These are phyloP conservation scores for Myiozetetes cayanensis DNA, from an alignment of 2,113 vertebrate genomes.

Conservation along the genomic window DNA sequence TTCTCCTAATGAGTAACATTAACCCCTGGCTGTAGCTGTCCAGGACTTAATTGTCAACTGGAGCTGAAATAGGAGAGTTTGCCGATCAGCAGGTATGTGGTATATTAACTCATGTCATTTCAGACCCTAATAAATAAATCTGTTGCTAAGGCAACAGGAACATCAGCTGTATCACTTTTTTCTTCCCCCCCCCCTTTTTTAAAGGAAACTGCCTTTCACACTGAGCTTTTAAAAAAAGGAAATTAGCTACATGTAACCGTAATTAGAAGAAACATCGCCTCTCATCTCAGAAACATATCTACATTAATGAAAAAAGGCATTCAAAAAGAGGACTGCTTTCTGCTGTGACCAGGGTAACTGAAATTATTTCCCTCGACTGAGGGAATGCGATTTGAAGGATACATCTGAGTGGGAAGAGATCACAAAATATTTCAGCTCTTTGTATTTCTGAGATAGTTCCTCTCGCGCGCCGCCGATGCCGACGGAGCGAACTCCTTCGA, in stretches of 20 bases:
- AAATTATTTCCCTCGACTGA: slow-evolving; percentile 55
- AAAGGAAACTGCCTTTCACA: slow-evolving; percentile 78
- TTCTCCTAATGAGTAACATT: slow-evolving; percentile 99
- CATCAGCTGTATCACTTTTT: slow-evolving; percentile 77
- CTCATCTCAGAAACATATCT: slow-evolving; percentile 75
- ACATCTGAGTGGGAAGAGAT: slow-evolving; percentile 46
- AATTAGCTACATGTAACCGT: slow-evolving; percentile 81
- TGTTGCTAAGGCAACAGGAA: slow-evolving; percentile 86
- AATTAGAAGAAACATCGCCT: slow-evolving; percentile 85
- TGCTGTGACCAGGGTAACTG: slow-evolving; percentile 48
- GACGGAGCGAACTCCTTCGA: not conserved
- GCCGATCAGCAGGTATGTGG: slow-evolving; percentile 92
- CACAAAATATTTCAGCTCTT: slow-evolving; percentile 49
- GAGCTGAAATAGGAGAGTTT: slow-evolving; percentile 91
- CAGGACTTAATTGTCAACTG: slow-evolving; percentile 99
- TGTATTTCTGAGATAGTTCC: slow-evolving; percentile 42
- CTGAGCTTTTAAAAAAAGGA: slow-evolving; percentile 77
- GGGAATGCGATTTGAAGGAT: slow-evolving; percentile 37
- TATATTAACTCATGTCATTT: slow-evolving; percentile 93
- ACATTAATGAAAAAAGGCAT: slow-evolving; percentile 72
- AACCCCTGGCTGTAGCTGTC: slow-evolving; percentile 99
- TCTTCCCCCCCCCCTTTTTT: not conserved
- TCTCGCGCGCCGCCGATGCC: slow-evolving; percentile 6
- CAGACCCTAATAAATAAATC: slow-evolving; percentile 88
- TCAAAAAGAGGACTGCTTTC: slow-evolving; percentile 59